Evolutionary conservation across 2,888 invertebrate species (phyloP).

Genomic region (Drosophila longiperda): DNA sequence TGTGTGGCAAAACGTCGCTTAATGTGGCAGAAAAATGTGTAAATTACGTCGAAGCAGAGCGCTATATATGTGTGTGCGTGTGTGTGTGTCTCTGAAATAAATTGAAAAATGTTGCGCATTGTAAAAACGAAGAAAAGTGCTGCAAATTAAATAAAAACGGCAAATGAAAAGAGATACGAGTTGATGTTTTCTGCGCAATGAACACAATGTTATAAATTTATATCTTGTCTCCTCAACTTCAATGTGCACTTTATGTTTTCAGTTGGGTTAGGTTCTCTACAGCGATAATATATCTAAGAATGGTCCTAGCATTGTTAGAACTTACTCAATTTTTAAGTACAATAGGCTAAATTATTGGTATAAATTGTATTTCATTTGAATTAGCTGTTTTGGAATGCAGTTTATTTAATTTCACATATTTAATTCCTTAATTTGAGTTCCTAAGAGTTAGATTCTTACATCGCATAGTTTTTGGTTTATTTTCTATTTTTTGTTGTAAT

Average conservation of each 20-base stretch:
- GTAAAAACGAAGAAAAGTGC: constrained; percentile 63
- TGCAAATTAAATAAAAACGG: constrained; percentile 74
- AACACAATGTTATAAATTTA: constrained; percentile 25
- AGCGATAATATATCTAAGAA: background rate
- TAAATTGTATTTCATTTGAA: background rate
- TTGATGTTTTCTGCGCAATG: constrained; percentile 4
- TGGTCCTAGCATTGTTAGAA: background rate
- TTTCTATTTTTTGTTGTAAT: background rate
- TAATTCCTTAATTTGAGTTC: background rate
- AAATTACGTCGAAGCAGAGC: constrained; percentile 68
- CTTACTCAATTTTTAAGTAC: background rate
- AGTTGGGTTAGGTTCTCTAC: background rate
- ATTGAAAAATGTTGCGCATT: constrained; percentile 74
- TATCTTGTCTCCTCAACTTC: constrained; percentile 1
- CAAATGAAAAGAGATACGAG: constrained; percentile 64
- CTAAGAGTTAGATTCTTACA: background rate
- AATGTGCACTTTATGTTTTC: background rate
- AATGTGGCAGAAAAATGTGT: constrained; percentile 81
- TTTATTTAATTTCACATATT: background rate
- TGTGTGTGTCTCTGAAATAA: constrained; percentile 58
- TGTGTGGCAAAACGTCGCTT: constrained; percentile 65
- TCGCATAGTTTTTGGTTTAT: background rate
- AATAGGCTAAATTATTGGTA: background rate
- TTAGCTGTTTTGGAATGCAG: background rate
- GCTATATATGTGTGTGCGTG: constrained; percentile 8